Base-by-base conservation (phyloP, 2,113 vertebrate species). In the Arenaria interpres region DNA sequence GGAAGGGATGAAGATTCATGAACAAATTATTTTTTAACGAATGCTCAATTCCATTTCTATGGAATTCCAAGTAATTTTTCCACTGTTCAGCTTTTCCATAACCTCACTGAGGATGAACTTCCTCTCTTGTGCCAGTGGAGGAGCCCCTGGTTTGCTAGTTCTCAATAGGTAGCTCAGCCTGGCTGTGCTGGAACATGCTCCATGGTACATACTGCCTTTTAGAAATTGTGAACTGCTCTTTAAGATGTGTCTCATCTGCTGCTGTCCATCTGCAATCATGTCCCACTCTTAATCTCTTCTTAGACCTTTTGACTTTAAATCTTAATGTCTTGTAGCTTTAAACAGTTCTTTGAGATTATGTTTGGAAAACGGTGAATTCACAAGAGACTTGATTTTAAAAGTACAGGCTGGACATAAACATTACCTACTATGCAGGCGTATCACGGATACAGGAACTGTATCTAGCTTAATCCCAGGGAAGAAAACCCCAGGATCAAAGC, bases 401-500 rank as follows among this genome's bases (percentile, higher is more conserved):
- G 83, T 93, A 59, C 74, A 67, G 69, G 18, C 92, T 81, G 76
- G 63, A 87, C 25, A 46, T 88, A 89, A 97, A 93, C 75, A 56
- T 75, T 89, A 91, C 73, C 88, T 94, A 92, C 73, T 95, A 51
- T n/a, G 22, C 57, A 92, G 89, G 32, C 1, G 0, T 93, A 84
- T 59, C n/a, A 6, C 83, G 90, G 92, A 91, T 93, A 85, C 85
- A 97, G 95, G 90, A 96, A 97, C 94, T 93, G 56, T 63, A 89
- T 91, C 91, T 94, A 96, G 46, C 93, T 89, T 86, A 88, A 96
- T 82, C 51, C 71, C 68, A 50, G 57, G 57, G 71, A 96, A 93
- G 85, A 96, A 93, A 96, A 92, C 56, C 87, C 48, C 71, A 97
- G 95, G 97, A 97, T 97, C 96, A 98, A 97, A 98, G 97, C 90